Evolutionary conservation across 2,113 vertebrate species (phyloP), one percentile per base, ranked within the genome.

Genomic region (Gulo gulo): DNA sequence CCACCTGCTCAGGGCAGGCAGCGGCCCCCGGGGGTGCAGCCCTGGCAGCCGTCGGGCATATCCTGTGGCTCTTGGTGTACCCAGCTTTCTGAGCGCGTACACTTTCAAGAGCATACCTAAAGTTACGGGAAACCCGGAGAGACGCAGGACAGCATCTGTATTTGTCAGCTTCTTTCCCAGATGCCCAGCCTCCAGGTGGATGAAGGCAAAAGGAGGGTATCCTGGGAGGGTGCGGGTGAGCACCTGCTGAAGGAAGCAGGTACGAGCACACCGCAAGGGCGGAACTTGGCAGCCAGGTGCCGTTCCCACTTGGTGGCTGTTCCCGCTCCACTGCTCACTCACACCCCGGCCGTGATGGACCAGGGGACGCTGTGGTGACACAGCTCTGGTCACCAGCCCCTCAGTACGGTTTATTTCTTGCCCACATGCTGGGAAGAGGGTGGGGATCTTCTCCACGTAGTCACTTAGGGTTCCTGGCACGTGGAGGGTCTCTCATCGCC

Each of bases 341-440:
- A 34, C 73, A 9, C 2, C 9, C 9, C 31, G 0, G 16, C 29
- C 1, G 2, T 16, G 16, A 79, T 16, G 76, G 29, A 29, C 47
- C 29, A 1, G 47, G 42, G 31, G 20, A 21, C 2, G 8, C 9
- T 21, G 10, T 12, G 21, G 16, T 3, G 11, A 6, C 36, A n/a
- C 71, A 9, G 13, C 50, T 67, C 59, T 45, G 36, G 8, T 7
- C 4, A 14, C 74, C 67, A 69, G 67, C 34, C 7, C 67, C 24
- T 47, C 42, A 0, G 24, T 47, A 4, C 7, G 2, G 4, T 45
- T 12, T 47, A 59, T 7, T 45, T 36, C 78, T 50, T 2, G 20
- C 61, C 31, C 13, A 2, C 2, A 29, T 1, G 42, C 29, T 24
- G 31, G 59, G 39, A 18, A 21, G 42, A 31, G 12, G 9, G 5